Conservation (phyloP, 2,888 invertebrate genomes). For the Habrosyne pyritoides region DNA sequence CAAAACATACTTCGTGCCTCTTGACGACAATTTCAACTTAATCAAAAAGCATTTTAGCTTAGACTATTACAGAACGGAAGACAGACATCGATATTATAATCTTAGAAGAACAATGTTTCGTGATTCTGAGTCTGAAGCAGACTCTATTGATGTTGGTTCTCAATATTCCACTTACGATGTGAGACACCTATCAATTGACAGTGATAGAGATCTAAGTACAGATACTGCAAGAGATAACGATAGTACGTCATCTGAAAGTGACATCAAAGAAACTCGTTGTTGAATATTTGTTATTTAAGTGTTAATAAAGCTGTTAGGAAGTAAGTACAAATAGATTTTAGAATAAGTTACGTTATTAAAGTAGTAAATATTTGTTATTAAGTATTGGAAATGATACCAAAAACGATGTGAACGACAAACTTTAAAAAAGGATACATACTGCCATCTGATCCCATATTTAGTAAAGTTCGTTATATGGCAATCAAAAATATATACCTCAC, state of each 20-base stretch:
- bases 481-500: too few relatives aligned
- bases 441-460: too few relatives aligned
- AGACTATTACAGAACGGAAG: conserved; percentile 53
- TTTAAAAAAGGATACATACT: too few relatives aligned
- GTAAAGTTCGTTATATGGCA: too few relatives aligned
- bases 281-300: conserved; percentile 25
- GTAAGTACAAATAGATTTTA: neutral
- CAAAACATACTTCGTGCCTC: conserved; percentile 88
- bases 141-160: conserved; percentile 32
- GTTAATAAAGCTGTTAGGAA: neutral
- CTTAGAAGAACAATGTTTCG: conserved; percentile 45
- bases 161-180: conserved; percentile 40
- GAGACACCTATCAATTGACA: conserved; percentile 41
- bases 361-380: too few relatives aligned
- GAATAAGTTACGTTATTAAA: neutral
- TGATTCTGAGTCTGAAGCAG: conserved; percentile 31
- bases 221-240: conserved; percentile 34
- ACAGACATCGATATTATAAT: conserved; percentile 50
- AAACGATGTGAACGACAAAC: too few relatives aligned
- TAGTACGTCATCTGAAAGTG: conserved; percentile 45
- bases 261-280: conserved; percentile 63
- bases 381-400: too few relatives aligned
- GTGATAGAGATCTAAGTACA: conserved; percentile 27
- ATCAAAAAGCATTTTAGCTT: conserved; percentile 65
- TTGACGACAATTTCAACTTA: conserved; percentile 84